Base-by-base conservation (phyloP, 1,140 invertebrate species). In the Ips nitidus region DNA sequence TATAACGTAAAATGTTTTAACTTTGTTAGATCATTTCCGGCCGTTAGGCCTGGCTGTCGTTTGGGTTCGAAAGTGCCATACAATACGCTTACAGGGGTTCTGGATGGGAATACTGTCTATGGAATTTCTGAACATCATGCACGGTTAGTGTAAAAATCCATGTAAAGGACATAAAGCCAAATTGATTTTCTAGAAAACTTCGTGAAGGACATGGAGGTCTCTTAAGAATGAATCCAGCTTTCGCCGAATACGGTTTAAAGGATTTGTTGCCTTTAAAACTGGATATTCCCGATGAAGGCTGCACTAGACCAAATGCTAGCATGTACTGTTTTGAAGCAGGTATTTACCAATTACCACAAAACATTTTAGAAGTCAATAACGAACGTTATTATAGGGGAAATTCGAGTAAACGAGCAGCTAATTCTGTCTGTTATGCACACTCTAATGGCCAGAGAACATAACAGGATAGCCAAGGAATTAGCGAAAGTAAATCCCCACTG, bases 241-340 rank as follows among this genome's bases (percentile, higher is more conserved):
- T 97, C 80, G 81, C 88, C 65, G 89, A 94, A 72, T 94, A 93
- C 75, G 94, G 94, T 0, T 80, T 96, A 1, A 95, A 95, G 79
- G 94, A 96, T 79, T 81, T 97, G 53, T 80, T 97, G 7, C 94
- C 94, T 0, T 82, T 95, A n/a, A 96, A 95, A 78, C 82, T 94
- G 41, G 91, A 94, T 73, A 90, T 94, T 68, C 94, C 94, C 2
- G 94, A 95, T 80, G 92, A 95, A 83, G 94, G 94, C n/a, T 97
- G 94, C 80, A 95, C 93, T 2, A 82, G 94, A 57, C 91, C 92
- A 1, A 94, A 94, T 78, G 85, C 87, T 74, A 91, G 89, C 57
- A 92, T 95, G 88, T 96, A 90, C 79, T 97, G 94, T 78, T 97
- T 97, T 78, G 94, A 96, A 86, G 91, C 90, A 74, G 91, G 90